Conservation (phyloP, 2,797 vertebrate genomes). For the Catharus ustulatus region DNA sequence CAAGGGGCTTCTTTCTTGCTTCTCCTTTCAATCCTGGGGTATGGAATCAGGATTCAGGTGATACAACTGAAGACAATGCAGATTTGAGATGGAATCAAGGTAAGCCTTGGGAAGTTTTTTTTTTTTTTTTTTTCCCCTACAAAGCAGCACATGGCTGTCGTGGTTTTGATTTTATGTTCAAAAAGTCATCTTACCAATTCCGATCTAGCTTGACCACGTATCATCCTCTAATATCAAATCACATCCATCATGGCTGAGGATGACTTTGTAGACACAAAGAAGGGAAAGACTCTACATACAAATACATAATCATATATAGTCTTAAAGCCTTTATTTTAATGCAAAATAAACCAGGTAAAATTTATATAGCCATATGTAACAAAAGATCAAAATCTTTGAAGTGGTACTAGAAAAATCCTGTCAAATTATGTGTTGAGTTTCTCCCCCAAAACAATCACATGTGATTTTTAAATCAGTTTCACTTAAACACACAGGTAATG, state of each 20-base stretch:
- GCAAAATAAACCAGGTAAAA: conserved; percentile 79
- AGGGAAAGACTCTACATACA: not conserved
- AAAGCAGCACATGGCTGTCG: not conserved
- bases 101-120: not conserved
- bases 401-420: conserved; percentile 69
- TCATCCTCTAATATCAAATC: not conserved
- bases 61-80: not conserved
- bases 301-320: conserved; percentile 26
- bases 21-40: not conserved
- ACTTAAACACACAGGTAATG: conserved; percentile 61
- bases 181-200: not conserved
- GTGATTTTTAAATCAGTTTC: conserved; percentile 69
- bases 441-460: conserved; percentile 27
- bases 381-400: conserved; percentile 68
- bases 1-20: not conserved
- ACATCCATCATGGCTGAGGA: not conserved
- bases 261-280: not conserved
- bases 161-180: not conserved
- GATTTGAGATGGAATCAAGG: not conserved
- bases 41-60: not conserved
- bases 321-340: conserved; percentile 82
- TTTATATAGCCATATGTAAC: conserved; percentile 77
- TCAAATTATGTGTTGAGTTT: conserved; percentile 58
- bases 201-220: not conserved
- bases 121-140: not conserved